Conservation (phyloP, 1,140 invertebrate genomes). For the Triops longicaudatus region DNA sequence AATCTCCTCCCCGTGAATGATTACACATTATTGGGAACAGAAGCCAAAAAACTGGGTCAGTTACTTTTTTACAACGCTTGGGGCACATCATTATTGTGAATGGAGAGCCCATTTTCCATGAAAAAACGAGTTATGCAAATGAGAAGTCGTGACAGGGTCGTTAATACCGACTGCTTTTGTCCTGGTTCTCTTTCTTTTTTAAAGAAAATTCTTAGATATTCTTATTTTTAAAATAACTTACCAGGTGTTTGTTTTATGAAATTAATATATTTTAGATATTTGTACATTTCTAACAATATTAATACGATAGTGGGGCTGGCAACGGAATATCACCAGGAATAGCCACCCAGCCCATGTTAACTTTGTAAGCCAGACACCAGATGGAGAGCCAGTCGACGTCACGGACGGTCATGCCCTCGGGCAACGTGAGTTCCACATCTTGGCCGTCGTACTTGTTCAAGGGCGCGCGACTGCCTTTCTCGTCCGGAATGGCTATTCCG, state of each 20-base stretch:
- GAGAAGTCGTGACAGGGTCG: not conserved
- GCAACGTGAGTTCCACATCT: constrained; percentile 72
- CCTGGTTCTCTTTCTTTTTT: no score
- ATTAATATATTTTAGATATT: no score
- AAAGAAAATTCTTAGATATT: no score
- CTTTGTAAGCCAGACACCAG: constrained; percentile 52
- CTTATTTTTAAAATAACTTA: no score
- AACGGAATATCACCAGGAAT: not conserved
- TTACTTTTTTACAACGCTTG: no score
- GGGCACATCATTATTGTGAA: not conserved
- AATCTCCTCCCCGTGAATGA: not conserved
- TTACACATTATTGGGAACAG: constrained; percentile 4
- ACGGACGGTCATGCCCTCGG: constrained; percentile 66
- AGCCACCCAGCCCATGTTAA: not conserved
- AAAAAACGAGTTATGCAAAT: not conserved
- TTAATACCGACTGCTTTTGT: no score
- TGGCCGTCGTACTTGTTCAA: constrained; percentile 54
- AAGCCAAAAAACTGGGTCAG: not conserved
- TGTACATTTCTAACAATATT: not conserved
- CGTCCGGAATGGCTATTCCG: constrained; percentile 35
- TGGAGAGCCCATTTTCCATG: not conserved
- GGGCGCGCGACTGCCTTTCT: constrained; percentile 36
- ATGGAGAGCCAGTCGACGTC: constrained; percentile 83
- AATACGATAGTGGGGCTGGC: not conserved
- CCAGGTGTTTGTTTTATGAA: no score